These are phyloP conservation scores for Emberiza fucata DNA, from an alignment of 2,113 vertebrate species.

Conservation along the genomic window DNA sequence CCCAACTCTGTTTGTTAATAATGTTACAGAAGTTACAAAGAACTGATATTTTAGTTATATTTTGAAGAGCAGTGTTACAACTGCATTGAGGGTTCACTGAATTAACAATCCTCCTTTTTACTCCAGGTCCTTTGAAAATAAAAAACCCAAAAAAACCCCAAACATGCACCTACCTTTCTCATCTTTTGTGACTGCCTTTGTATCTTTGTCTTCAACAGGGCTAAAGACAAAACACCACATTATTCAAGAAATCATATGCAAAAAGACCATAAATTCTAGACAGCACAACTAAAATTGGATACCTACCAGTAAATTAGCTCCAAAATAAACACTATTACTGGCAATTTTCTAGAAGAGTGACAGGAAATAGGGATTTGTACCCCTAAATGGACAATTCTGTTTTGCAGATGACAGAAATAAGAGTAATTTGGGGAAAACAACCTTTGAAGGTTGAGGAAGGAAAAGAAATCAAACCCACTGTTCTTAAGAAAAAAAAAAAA, in stretches of 20 bases:
- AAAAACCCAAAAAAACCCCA: fast-evolving
- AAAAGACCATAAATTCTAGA: not conserved
- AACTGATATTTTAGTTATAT: not conserved
- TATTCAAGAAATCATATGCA: not conserved
- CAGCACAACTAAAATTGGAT: slow-evolving; percentile 46
- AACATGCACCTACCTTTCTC: slow-evolving; percentile 81
- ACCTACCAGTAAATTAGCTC: slow-evolving; percentile 75
- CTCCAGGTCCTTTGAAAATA: too few relatives aligned
- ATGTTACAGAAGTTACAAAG: not conserved
- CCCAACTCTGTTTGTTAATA: fast-evolving
- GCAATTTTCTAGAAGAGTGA: slow-evolving; percentile 58
- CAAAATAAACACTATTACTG: slow-evolving; percentile 58
- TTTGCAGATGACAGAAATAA: slow-evolving; percentile 50
- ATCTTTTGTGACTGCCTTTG: slow-evolving; percentile 81
- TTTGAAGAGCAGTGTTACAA: not conserved
- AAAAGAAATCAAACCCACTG: slow-evolving; percentile 58
- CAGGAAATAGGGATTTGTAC: slow-evolving; percentile 36
- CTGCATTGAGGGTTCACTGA: not conserved
- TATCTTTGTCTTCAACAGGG: slow-evolving; percentile 77
- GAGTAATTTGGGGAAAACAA: slow-evolving; percentile 69
- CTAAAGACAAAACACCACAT: slow-evolving; percentile 80
- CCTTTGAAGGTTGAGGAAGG: slow-evolving; percentile 66
- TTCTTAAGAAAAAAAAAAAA: not conserved
- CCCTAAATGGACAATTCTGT: slow-evolving; percentile 46
- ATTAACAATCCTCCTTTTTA: not conserved